Conservation (phyloP, 2,888 invertebrate species). For the Cataglyphis altisquamis region DNA sequence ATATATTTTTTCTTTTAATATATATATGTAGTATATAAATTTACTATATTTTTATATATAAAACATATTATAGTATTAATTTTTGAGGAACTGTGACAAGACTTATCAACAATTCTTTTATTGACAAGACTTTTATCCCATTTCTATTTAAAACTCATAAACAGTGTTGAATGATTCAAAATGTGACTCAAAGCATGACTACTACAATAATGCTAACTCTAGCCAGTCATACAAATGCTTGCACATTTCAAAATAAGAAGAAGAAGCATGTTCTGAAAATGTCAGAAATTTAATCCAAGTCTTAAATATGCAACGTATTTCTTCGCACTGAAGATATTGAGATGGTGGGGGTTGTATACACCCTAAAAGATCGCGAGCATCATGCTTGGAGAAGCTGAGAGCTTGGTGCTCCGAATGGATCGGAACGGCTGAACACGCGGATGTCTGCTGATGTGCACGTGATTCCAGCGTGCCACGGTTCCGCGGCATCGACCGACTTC, state of each 20-base stretch:
- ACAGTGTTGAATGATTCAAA: background rate
- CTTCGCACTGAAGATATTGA: background rate
- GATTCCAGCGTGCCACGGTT: constrained; percentile 82
- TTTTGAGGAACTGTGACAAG: background rate
- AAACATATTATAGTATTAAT: background rate
- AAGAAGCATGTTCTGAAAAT: background rate
- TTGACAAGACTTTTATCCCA: background rate
- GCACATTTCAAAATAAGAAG: background rate
- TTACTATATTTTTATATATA: background rate
- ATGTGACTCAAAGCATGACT: background rate
- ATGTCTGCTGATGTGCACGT: constrained; percentile 85
- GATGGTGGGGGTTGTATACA: constrained; percentile 48
- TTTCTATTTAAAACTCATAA: background rate
- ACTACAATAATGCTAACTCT: background rate
- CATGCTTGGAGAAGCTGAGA: constrained; percentile 61
- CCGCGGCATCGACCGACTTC: constrained; percentile 83
- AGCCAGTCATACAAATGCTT: background rate
- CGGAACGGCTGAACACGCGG: constrained; percentile 82
- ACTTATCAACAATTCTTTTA: background rate
- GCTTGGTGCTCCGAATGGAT: constrained; percentile 66
- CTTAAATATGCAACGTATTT: background rate
- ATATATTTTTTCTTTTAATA: background rate
- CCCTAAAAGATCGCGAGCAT: constrained; percentile 57
- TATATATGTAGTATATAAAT: background rate
- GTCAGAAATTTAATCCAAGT: background rate